phyloP scores from a whole-genome alignment of 2,113 vertebrate species.

The Bubo bubo region DNA sequence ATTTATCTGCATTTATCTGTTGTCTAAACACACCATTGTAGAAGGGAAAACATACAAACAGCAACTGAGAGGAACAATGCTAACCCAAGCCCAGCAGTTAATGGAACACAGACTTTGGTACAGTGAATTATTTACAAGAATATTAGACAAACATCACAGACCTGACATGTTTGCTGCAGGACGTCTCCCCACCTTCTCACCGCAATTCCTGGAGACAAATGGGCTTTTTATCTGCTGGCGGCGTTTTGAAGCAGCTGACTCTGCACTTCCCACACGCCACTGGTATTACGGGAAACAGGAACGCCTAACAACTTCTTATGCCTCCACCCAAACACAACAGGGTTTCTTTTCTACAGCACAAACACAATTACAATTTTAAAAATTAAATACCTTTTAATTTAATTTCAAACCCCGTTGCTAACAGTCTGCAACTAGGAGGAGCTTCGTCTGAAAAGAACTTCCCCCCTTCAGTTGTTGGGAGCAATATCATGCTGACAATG shows the following conservation, averaged over 20 bases:
- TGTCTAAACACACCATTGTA: not conserved
- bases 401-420: not conserved
- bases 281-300: not conserved
- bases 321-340: not conserved
- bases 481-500: not conserved
- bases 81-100: not conserved
- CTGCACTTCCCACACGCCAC: rapidly evolving
- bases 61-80: not conserved
- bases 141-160: not conserved
- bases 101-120: not conserved
- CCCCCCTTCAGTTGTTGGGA: not conserved
- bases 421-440: not conserved
- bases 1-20: not conserved
- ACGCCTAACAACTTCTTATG: not conserved
- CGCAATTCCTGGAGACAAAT: not conserved
- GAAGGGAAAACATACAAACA: not conserved
- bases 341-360: not conserved
- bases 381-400: not conserved
- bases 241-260: not conserved
- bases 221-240: not conserved
- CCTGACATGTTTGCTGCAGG: slow-evolving; percentile 10
- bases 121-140: not conserved
- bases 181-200: not conserved
- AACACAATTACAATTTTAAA: not conserved
- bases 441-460: not conserved